Percentiles rank a stretch among this genome's conserved stretches.
Evolutionary conservation across 2,113 vertebrate species (phyloP).

Genomic region (Zingel zingel): DNA sequence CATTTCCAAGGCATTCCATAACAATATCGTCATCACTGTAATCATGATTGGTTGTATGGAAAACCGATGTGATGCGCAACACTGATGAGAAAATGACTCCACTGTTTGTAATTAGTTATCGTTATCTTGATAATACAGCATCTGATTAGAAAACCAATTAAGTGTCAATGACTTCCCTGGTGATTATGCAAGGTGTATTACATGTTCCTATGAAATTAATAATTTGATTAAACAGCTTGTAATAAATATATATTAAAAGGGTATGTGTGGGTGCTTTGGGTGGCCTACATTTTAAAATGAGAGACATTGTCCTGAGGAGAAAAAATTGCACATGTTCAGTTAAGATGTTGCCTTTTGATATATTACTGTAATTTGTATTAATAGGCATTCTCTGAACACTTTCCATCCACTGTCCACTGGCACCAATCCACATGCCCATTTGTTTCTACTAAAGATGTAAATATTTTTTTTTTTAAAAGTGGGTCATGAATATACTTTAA

Average conservation of each 20-base stretch:
- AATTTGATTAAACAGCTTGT: slow-evolving; percentile 60
- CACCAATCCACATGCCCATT: no score
- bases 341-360: background rate
- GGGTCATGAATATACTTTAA: no score
- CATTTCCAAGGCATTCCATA: slow-evolving; percentile 53
- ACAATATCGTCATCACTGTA: slow-evolving; percentile 47
- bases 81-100: slow-evolving; percentile 67
- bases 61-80: slow-evolving; percentile 62
- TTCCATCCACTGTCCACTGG: no score
- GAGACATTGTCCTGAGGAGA: background rate
- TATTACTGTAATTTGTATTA: background rate
- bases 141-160: slow-evolving; percentile 73
- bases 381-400: no score
- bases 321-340: background rate
- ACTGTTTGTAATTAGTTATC: slow-evolving; percentile 72
- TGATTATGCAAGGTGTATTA: slow-evolving; percentile 58
- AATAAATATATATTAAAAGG: slow-evolving; percentile 43
- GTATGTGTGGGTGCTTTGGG: slow-evolving; percentile 13
- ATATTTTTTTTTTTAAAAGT: no score
- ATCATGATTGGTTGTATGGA: slow-evolving; percentile 45
- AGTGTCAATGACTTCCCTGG: slow-evolving; percentile 58
- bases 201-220: slow-evolving; percentile 57
- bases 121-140: slow-evolving; percentile 64
- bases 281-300: slow-evolving; percentile 33
- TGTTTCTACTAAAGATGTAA: no score